Conservation (phyloP, 1,140 invertebrate genomes). For the Brachionus paranguensis region DNA sequence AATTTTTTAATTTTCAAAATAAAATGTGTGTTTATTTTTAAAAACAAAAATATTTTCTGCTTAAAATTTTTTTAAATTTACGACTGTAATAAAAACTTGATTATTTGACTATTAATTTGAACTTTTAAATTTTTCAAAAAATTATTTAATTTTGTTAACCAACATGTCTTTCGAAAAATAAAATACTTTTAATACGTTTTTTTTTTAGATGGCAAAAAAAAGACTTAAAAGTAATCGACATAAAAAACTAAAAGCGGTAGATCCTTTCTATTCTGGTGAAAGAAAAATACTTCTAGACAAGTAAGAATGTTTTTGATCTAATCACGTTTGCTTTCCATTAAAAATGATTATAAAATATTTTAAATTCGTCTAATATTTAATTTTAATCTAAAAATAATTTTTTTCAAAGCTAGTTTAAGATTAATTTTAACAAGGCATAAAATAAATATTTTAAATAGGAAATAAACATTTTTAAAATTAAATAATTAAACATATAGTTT, state of each 20-base stretch:
- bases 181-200: too few relatives aligned
- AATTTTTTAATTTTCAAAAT: too few relatives aligned
- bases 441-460: too few relatives aligned
- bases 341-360: too few relatives aligned
- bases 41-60: too few relatives aligned
- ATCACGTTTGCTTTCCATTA: too few relatives aligned
- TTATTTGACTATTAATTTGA: too few relatives aligned
- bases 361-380: neutral
- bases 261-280: slow-evolving; percentile 44
- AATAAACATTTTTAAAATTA: too few relatives aligned
- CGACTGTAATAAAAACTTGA: too few relatives aligned
- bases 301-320: neutral
- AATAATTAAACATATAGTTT: neutral
- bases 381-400: neutral
- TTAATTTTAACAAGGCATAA: neutral
- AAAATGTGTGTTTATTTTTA: too few relatives aligned
- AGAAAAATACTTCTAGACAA: slow-evolving; percentile 42
- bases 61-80: too few relatives aligned
- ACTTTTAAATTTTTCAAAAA: neutral
- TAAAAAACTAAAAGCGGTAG: slow-evolving; percentile 47
- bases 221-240: slow-evolving; percentile 47
- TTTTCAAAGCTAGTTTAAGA: neutral
- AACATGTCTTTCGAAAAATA: neutral
- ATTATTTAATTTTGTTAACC: neutral
- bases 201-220: slow-evolving; percentile 46